Conservation (phyloP, 2,797 vertebrate species). For the Gadopsis bispinosus region DNA sequence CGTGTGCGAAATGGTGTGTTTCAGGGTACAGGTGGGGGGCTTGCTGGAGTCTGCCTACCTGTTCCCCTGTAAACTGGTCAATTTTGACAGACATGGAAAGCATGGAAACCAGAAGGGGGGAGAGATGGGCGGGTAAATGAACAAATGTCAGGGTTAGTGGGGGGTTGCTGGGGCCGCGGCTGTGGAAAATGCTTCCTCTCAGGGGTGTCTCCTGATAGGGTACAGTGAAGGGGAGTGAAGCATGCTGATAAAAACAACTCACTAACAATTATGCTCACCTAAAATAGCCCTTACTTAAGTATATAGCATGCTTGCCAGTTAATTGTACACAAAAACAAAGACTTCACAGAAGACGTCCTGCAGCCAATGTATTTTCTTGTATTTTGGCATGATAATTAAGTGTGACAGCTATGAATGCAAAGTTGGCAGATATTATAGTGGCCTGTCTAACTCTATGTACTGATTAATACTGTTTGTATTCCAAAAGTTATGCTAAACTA, state of each 20-base stretch:
- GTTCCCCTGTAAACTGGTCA: constrained; percentile 79
- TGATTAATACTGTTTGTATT: constrained; percentile 70
- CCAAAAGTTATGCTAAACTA: constrained; percentile 67
- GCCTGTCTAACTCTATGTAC: constrained; percentile 74
- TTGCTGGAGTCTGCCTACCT: constrained; percentile 78
- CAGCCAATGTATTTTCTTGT: constrained; percentile 79
- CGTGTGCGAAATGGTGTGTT: constrained; percentile 60
- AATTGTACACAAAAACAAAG: constrained; percentile 84
- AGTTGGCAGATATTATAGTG: constrained; percentile 78
- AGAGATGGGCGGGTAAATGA: constrained; percentile 73
- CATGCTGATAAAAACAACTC: constrained; percentile 87
- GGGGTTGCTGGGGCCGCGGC: constrained; percentile 71
- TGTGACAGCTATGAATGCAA: constrained; percentile 79
- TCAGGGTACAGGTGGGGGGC: constrained; percentile 80
- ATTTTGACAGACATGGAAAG: constrained; percentile 75
- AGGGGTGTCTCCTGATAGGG: constrained; percentile 77
- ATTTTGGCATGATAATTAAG: constrained; percentile 82
- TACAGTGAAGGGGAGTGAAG: constrained; percentile 77
- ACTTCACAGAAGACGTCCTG: constrained; percentile 79
- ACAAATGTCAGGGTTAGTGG: constrained; percentile 79
- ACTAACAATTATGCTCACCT: constrained; percentile 83
- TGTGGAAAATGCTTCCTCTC: constrained; percentile 76
- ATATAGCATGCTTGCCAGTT: constrained; percentile 79
- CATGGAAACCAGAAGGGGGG: constrained; percentile 49
- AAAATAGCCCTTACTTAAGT: constrained; percentile 84